A percentile compares a stretch with the other conserved stretches of the same genome.
phyloP scores from a whole-genome alignment of 2,888 invertebrate species.

The Troglohyphantes excavatus region DNA sequence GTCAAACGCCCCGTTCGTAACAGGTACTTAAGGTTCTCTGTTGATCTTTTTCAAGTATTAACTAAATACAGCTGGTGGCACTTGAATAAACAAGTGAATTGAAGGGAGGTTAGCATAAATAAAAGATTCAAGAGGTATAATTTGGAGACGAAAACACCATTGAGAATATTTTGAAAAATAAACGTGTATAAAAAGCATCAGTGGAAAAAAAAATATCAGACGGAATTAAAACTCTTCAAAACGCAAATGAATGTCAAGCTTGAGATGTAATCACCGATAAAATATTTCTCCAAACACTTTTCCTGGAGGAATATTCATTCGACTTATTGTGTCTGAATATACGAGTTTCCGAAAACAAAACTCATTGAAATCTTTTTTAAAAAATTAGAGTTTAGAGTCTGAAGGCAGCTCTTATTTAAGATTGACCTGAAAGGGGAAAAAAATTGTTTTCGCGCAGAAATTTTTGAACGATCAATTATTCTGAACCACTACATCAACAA shows the following conservation, averaged over 20 bases:
- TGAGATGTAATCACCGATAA: neutral
- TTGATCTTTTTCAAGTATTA: neutral
- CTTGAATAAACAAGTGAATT: neutral
- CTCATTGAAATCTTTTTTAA: neutral
- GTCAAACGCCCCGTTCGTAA: neutral
- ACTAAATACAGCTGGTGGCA: neutral
- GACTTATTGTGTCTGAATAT: neutral
- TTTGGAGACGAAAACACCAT: neutral
- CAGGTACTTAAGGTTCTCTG: neutral
- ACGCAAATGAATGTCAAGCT: conserved; percentile 11
- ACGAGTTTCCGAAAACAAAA: neutral
- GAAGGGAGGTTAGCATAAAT: neutral
- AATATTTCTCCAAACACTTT: neutral
- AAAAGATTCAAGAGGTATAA: neutral
- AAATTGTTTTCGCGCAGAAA: conserved; percentile 7
- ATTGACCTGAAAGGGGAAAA: neutral
- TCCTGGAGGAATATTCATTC: neutral
- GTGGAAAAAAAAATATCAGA: neutral
- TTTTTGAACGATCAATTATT: conserved; percentile 34
- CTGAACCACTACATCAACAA: conserved; percentile 39
- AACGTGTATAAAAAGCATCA: too few relatives aligned
- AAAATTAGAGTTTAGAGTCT: neutral
- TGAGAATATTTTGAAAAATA: neutral
- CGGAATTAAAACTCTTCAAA: conserved; percentile 4
- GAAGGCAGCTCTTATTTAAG: neutral